phyloP scores from a whole-genome alignment of 2,888 invertebrate species.

The Furcula furcula region DNA sequence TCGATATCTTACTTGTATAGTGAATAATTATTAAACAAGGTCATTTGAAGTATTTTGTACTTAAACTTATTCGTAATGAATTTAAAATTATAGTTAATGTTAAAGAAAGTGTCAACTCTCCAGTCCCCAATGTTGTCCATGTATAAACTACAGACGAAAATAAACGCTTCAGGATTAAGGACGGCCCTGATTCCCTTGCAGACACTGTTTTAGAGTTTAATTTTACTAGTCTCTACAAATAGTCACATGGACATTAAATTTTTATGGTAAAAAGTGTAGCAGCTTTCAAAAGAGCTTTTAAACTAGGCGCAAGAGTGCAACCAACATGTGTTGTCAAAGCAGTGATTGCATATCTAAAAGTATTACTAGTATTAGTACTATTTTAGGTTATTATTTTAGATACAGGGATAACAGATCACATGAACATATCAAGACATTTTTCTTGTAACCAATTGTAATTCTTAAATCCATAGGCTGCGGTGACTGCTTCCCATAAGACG shows the following conservation, averaged over 20 bases:
- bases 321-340: neutral
- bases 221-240: slow-evolving; percentile 25
- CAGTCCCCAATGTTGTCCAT: slow-evolving; percentile 2
- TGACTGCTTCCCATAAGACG: too few relatives aligned
- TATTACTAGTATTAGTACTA: too few relatives aligned
- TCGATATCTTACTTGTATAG: neutral
- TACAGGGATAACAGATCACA: too few relatives aligned
- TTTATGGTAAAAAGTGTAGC: neutral
- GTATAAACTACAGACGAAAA: slow-evolving; percentile 29
- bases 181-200: slow-evolving; percentile 17
- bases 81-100: neutral
- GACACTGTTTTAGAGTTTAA: slow-evolving; percentile 22
- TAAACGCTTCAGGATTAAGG: slow-evolving; percentile 23
- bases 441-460: too few relatives aligned
- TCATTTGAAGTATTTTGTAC: too few relatives aligned
- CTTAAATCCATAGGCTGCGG: too few relatives aligned
- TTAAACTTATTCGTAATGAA: too few relatives aligned
- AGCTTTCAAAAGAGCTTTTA: neutral
- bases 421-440: too few relatives aligned
- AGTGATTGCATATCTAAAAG: too few relatives aligned
- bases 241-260: slow-evolving; percentile 6
- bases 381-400: too few relatives aligned
- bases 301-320: neutral
- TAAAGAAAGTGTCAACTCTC: neutral
- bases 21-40: too few relatives aligned